A percentile compares a stretch with the other conserved stretches of the same genome.
Evolutionary conservation across 2,888 invertebrate genomes (phyloP).

Genomic region (Ectemnius continuus): DNA sequence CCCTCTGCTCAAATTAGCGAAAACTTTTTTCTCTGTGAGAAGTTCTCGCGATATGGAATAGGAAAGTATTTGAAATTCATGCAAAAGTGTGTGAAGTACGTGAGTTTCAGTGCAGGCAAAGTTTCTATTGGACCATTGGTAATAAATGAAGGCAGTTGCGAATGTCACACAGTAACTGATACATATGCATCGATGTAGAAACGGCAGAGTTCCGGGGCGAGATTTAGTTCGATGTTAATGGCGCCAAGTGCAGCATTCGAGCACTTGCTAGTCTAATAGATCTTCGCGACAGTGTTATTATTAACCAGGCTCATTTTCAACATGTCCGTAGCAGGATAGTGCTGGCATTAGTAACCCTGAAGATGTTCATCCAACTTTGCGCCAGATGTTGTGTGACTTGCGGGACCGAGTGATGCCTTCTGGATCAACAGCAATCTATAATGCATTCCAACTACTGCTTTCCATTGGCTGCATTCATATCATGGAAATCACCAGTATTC

Average conservation of each 20-base stretch:
- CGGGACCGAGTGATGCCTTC: conserved; percentile 14
- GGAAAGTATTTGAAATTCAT: too few species aligned
- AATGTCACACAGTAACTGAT: too few species aligned
- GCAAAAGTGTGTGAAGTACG: too few species aligned
- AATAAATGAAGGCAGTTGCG: too few species aligned
- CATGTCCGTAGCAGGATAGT: conserved; percentile 41
- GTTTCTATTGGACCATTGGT: too few species aligned
- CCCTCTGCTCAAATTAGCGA: too few species aligned
- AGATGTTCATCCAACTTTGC: conserved; percentile 39
- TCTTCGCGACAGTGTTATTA: conserved; percentile 32
- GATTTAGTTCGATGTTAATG: conserved; percentile 36
- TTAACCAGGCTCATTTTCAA: conserved; percentile 42
- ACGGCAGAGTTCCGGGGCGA: conserved; percentile 7
- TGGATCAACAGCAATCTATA: conserved; percentile 10
- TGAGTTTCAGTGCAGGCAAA: too few species aligned
- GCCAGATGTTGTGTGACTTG: conserved; percentile 38
- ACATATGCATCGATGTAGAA: too few species aligned
- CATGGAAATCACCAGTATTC: too few species aligned
- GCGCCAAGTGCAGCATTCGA: conserved; percentile 42
- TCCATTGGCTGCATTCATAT: too few species aligned
- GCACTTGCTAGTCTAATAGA: conserved; percentile 42
- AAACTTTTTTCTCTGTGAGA: too few species aligned
- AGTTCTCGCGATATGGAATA: too few species aligned
- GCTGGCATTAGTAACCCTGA: conserved; percentile 39
- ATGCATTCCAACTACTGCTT: not conserved